These are phyloP conservation scores for Elaphurus davidianus DNA, from an alignment of 2,113 vertebrate genomes.

Conservation along the genomic window DNA sequence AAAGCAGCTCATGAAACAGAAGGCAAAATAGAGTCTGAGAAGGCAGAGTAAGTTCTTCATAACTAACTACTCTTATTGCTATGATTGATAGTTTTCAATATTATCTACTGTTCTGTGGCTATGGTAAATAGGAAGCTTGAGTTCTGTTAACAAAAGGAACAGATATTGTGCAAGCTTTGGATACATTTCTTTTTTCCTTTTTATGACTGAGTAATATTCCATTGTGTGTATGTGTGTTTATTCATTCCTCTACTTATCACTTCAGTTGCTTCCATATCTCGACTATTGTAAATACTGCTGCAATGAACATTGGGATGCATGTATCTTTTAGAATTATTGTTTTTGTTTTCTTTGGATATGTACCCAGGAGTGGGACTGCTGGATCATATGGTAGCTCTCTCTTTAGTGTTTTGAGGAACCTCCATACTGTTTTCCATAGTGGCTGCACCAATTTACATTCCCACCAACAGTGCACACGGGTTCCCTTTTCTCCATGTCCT, in stretches of 20 bases:
- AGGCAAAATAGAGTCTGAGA: constrained; percentile 90
- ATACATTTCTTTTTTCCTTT: not conserved
- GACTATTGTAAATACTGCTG: not conserved
- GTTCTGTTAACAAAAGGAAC: not conserved
- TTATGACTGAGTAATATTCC: not conserved
- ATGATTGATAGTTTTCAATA: not conserved
- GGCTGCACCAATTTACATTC: not conserved
- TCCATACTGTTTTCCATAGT: not conserved
- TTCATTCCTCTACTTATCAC: not conserved
- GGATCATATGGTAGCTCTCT: not conserved
- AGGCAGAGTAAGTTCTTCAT: constrained; percentile 91
- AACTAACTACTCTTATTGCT: not conserved
- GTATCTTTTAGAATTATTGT: not conserved
- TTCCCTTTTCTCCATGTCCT: not conserved
- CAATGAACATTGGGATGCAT: not conserved
- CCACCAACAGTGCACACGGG: not conserved
- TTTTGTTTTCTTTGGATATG: not conserved
- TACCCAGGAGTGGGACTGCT: not conserved
- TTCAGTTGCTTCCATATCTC: not conserved
- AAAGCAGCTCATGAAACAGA: constrained; percentile 83
- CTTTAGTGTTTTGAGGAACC: not conserved
- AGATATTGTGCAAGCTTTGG: not conserved
- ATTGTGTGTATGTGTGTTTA: not conserved
- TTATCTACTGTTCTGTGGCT: not conserved
- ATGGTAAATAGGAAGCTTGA: not conserved